Conservation (phyloP, 2,888 invertebrate genomes). For the Tetropium fuscum region DNA sequence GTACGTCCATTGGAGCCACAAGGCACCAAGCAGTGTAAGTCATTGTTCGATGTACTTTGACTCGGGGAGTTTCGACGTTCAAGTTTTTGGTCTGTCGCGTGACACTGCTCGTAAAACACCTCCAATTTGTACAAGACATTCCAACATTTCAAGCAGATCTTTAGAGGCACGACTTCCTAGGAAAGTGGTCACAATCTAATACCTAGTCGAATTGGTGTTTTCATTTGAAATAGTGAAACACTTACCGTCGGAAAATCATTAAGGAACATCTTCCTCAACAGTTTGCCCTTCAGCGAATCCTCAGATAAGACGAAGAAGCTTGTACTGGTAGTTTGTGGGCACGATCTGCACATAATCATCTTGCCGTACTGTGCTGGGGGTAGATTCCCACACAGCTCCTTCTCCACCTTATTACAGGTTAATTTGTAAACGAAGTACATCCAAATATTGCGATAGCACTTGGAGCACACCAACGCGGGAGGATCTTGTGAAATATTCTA, state of each 20-base stretch:
- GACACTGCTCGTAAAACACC: constrained; percentile 4
- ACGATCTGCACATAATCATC: not conserved
- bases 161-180: constrained; percentile 9
- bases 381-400: not conserved
- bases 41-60: too few relatives aligned
- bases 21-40: too few relatives aligned
- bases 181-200: not conserved
- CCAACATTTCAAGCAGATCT: constrained; percentile 21
- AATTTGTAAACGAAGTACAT: constrained; percentile 3
- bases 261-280: constrained; percentile 15
- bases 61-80: not conserved
- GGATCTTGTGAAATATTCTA: constrained; percentile 12
- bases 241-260: constrained; percentile 3
- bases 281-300: not conserved
- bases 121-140: constrained; percentile 2
- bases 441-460: constrained; percentile 14
- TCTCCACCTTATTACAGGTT: constrained; percentile 7
- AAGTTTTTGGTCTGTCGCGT: not conserved
- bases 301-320: constrained; percentile 5
- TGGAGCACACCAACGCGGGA: constrained; percentile 1
- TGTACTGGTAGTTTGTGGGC: not conserved
- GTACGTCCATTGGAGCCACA: too few relatives aligned
- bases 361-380: not conserved
- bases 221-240: not conserved
- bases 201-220: not conserved